Evolutionary conservation across 2,888 invertebrate genomes (phyloP).

Genomic region (Steinernema scapterisci): DNA sequence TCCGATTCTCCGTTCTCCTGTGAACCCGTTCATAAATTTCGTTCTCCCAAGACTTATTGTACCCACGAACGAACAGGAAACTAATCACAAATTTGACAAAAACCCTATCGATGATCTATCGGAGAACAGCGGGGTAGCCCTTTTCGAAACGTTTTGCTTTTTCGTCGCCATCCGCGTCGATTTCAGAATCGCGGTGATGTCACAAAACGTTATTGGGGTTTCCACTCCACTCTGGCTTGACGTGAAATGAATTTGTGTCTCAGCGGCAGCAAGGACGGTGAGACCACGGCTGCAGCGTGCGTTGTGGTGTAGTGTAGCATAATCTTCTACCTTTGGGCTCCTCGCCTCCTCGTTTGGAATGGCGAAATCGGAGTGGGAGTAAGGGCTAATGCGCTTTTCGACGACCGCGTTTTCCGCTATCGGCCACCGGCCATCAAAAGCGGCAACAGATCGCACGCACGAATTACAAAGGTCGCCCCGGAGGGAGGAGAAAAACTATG

Average conservation of each 20-base stretch:
- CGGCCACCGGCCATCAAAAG: background rate
- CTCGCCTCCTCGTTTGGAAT: background rate
- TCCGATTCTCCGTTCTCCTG: too few relatives aligned
- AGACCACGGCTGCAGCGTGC: background rate
- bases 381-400: constrained; percentile 3
- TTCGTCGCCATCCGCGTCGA: background rate
- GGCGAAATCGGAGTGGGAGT: background rate
- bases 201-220: background rate
- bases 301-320: constrained; percentile 14
- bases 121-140: background rate
- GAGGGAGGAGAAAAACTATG: background rate
- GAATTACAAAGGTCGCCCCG: constrained; percentile 1
- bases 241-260: constrained; percentile 1
- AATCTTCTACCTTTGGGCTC: background rate
- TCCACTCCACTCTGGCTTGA: background rate
- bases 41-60: too few relatives aligned
- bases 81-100: too few relatives aligned
- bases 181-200: background rate
- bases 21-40: too few relatives aligned
- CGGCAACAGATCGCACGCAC: constrained; percentile 17
- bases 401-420: background rate
- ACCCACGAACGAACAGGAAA: too few relatives aligned
- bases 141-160: background rate
- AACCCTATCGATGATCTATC: background rate
- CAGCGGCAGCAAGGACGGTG: too few relatives aligned